phyloP scores from a whole-genome alignment of 1,140 invertebrate species.

The Aphaenogaster ashmeadi region DNA sequence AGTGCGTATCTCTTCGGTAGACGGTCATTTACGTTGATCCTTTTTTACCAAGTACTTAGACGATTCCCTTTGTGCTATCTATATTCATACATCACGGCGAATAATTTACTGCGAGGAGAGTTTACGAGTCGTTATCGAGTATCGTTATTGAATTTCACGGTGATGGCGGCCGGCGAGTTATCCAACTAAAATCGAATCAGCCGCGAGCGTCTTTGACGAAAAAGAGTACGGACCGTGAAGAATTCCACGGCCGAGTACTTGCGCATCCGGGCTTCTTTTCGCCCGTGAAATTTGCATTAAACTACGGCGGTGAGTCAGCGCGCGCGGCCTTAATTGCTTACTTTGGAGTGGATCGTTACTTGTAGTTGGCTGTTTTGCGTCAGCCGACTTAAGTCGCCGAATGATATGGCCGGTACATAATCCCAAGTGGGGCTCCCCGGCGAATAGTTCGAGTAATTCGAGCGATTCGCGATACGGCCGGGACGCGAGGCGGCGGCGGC shows the following conservation, averaged over 20 bases:
- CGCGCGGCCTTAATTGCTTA: conserved; percentile 58
- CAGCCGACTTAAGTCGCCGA: conserved; percentile 52
- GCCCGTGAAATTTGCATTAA: conserved; percentile 64
- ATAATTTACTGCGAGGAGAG: neutral
- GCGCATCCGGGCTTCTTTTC: conserved; percentile 64
- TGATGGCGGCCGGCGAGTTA: conserved; percentile 4
- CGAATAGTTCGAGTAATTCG: conserved; percentile 4
- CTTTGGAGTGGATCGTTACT: conserved; percentile 60
- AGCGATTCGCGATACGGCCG: neutral
- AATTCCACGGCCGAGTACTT: conserved; percentile 61
- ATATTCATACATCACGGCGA: neutral
- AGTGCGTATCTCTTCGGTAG: neutral
- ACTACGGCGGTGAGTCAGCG: conserved; percentile 43
- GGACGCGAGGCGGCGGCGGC: no score
- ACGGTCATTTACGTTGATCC: conserved; percentile 53
- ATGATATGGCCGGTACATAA: conserved; percentile 53
- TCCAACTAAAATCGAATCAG: conserved; percentile 62
- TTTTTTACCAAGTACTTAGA: conserved; percentile 56
- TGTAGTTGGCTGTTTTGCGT: conserved; percentile 57
- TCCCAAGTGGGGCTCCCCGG: neutral
- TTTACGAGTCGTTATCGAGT: conserved; percentile 49
- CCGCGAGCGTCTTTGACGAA: neutral
- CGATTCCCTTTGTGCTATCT: conserved; percentile 46
- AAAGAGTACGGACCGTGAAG: conserved; percentile 33
- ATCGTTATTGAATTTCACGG: conserved; percentile 33